These are phyloP conservation scores for Trisateles emortualis DNA, from an alignment of 2,888 invertebrate genomes.

Conservation along the genomic window DNA sequence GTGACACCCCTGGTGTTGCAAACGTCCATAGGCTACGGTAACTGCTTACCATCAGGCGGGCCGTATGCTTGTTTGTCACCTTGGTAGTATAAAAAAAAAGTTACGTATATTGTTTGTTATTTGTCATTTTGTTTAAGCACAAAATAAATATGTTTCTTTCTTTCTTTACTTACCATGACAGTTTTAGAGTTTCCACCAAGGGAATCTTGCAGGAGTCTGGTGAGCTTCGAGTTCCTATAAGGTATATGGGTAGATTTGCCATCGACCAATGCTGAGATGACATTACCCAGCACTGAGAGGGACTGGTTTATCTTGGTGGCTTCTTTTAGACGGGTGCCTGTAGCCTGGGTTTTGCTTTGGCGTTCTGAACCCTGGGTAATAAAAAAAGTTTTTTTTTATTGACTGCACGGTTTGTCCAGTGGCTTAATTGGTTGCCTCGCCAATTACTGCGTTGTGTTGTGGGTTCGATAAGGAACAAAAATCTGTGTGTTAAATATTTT, in stretches of 20 bases:
- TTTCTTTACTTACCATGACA: conserved; percentile 90
- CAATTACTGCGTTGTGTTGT: too few relatives aligned
- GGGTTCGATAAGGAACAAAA: too few relatives aligned
- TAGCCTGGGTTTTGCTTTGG: conserved; percentile 98
- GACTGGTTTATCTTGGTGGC: conserved; percentile 99
- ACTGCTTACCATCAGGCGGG: too few relatives aligned
- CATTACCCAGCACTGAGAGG: conserved; percentile 98
- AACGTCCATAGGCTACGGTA: too few relatives aligned
- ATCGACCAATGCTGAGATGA: conserved; percentile 99
- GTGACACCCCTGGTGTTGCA: too few relatives aligned
- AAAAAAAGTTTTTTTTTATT: not conserved
- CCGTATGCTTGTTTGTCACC: too few relatives aligned
- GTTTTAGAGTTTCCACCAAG: conserved; percentile 98
- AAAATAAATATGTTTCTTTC: not conserved
- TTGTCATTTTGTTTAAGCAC: too few relatives aligned
- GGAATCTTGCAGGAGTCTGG: conserved; percentile 97
- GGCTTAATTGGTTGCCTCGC: too few relatives aligned
- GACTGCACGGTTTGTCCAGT: too few relatives aligned
- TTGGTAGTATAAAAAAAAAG: not conserved
- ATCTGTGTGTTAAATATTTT: too few relatives aligned
- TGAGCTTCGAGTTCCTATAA: conserved; percentile 98
- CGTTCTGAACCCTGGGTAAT: conserved; percentile 95
- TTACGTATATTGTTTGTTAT: not conserved
- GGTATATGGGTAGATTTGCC: conserved; percentile 99
- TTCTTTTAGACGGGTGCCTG: conserved; percentile 96